Base-by-base conservation (phyloP, 2,888 invertebrate genomes). In the Rhingia rostrata region DNA sequence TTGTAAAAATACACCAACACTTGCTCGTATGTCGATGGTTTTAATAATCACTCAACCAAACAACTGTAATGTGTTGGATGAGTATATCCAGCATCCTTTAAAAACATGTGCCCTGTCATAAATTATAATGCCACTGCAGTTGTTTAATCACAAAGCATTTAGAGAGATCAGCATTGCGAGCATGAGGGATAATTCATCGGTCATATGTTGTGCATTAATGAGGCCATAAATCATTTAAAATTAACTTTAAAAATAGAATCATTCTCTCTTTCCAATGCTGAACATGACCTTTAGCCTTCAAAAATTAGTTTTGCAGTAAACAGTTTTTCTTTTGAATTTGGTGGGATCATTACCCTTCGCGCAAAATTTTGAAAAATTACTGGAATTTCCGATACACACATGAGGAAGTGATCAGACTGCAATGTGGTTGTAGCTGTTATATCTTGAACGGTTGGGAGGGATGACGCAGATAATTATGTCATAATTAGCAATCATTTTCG, bases 201-300 rank as follows among this genome's bases (percentile, higher is more conserved):
- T 64, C 78, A 79, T 64, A 79, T 79, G 72, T 72, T 49, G 30
- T 7, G 43, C 54, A 54, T 78, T 69, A 56, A 32, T 61, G 33
- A 58, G 56, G 4, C 47, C 35, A 51, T 63, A 78, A 64, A 66
- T 79, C 58, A 64, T 66, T 45, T 9, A 12, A 6, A 58, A 56
- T 63, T 4, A 12, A n/a, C 43, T 56, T 32, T 60, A 77, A 47
- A 69, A 69, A 77, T 77, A 63, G 45, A 61, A 37, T 39, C 39
- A 10, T 12, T 32, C 33, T 14, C n/a, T 6, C 30, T 14, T 30
- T 35, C 45, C 37, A 14, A 9, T 22, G 14, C 9, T 45, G 64
- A 60, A 33, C 67, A 30, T 60, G 64, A 60, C 43, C 67, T 43
- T 60, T 53, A 54, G 53, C 75, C 60, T 60, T 61, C 60, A 14